phyloP scores from a whole-genome alignment of 2,888 invertebrate genomes.

The Epicampocera succincta region DNA sequence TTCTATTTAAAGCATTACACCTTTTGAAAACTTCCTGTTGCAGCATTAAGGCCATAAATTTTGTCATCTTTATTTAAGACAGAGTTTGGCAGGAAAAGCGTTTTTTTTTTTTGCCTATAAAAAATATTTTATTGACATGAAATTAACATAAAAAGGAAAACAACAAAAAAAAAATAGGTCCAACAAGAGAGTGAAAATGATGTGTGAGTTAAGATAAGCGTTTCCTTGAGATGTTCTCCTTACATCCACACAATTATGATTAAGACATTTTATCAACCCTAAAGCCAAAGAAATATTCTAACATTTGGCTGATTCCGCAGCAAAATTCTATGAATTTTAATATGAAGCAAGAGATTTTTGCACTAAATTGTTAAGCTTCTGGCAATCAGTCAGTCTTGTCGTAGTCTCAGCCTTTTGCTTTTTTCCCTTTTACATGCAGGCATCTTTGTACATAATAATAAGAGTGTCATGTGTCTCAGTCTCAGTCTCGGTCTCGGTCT shows the following conservation, averaged over 20 bases:
- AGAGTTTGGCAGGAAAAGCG: slow-evolving; percentile 34
- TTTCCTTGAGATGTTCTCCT: not conserved
- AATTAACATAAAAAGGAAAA: slow-evolving; percentile 55
- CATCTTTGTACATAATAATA: too few relatives aligned
- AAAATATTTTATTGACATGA: slow-evolving; percentile 49
- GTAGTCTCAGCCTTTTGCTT: slow-evolving; percentile 66
- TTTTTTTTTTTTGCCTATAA: slow-evolving; percentile 20
- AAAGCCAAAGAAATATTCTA: slow-evolving; percentile 30
- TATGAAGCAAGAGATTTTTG: slow-evolving; percentile 26
- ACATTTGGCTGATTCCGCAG: slow-evolving; percentile 42
- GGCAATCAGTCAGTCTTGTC: slow-evolving; percentile 29
- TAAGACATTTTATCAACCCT: slow-evolving; percentile 62
- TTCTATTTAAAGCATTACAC: slow-evolving; percentile 62
- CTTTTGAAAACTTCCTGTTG: slow-evolving; percentile 49
- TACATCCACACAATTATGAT: slow-evolving; percentile 35
- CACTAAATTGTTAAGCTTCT: not conserved
- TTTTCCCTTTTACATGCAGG: not conserved
- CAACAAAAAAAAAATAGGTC: slow-evolving; percentile 15
- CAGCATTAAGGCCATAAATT: slow-evolving; percentile 55
- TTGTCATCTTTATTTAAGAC: slow-evolving; percentile 60
- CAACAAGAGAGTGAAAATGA: slow-evolving; percentile 38
- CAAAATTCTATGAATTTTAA: slow-evolving; percentile 47
- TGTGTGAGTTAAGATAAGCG: slow-evolving; percentile 50
- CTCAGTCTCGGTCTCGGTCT: too few relatives aligned
- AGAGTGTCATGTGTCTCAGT: slow-evolving; percentile 35